These are phyloP conservation scores for Myathropa florea DNA, from an alignment of 2,888 invertebrate species.

Conservation along the genomic window DNA sequence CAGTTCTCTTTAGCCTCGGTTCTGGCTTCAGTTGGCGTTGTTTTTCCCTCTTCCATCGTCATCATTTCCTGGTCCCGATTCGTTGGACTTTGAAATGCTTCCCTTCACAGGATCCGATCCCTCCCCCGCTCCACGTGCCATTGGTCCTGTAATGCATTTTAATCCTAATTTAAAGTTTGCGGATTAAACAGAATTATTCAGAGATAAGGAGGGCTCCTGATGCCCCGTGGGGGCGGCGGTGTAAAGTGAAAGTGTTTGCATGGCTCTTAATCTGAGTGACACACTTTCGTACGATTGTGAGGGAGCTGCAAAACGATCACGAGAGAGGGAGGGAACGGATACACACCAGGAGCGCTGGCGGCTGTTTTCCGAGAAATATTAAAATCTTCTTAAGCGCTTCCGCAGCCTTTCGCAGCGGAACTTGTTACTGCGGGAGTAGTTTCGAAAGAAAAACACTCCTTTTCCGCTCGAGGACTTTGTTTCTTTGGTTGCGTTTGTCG, in stretches of 20 bases:
- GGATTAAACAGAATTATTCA: conserved; percentile 45
- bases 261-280: conserved; percentile 54
- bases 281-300: conserved; percentile 14
- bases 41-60: background rate
- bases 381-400: conserved; percentile 45
- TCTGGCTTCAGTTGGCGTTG: background rate
- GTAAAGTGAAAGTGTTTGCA: conserved; percentile 51
- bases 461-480: conserved; percentile 21
- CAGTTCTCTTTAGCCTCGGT: background rate
- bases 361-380: conserved; percentile 39
- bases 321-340: background rate
- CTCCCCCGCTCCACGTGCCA: background rate
- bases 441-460: background rate
- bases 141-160: conserved; percentile 49
- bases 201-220: conserved; percentile 6
- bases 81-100: background rate
- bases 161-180: conserved; percentile 55
- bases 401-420: background rate
- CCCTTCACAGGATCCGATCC: background rate
- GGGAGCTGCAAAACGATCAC: too few species aligned
- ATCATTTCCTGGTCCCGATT: background rate
- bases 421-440: background rate
- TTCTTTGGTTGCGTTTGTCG: background rate
- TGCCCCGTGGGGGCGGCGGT: background rate
- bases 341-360: background rate